Base-by-base conservation (phyloP, 2,797 vertebrate genomes). In the Linurgus olivaceus region DNA sequence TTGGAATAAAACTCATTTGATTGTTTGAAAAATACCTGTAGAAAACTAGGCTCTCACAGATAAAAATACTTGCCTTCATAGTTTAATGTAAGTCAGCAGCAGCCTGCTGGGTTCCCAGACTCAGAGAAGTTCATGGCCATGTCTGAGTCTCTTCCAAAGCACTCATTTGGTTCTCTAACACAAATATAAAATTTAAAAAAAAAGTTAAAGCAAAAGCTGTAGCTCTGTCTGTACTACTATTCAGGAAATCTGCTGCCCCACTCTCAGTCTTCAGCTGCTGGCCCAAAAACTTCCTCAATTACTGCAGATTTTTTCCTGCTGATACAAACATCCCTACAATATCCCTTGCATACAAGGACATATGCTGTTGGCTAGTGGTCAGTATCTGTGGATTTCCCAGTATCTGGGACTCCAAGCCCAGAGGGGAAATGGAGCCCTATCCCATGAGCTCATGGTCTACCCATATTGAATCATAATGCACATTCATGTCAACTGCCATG, bases 11-110 rank as follows among this genome's bases (percentile, higher is more conserved):
- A 66, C 16, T 62, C 14, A 77, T 48, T 79, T 91, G 62, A 73
- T 57, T 87, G 33, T 89, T 86, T 83, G n/a, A 92, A 85, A 92
- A 90, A 92, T 88, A 86, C 13, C 37, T 77, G 31, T 55, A 40
- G 67, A 45, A 94, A 87, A 76, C 19, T 33, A 48, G 77, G 16
- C 6, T 74, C 40, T 71, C 19, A 7, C 61, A 79, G 54, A 6
- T 70, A 48, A 74, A 44, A 61, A 33, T 14, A 21, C 9, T 10
- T 6, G 5, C 9, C 33, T 79, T 82, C 48, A 12, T 11, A 66
- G 31, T 44, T 78, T 42, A 51, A 42, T 14, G 11, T 35, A 54
- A 59, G 29, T 29, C 44, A 93, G 19, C 50, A 87, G 13, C 33
- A 87, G 25, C 6, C 44, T 78, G 17, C 12, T 65, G 40, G 2